phyloP scores from a whole-genome alignment of 1,140 invertebrate genomes.

The Pseudachorutes palmiensis region DNA sequence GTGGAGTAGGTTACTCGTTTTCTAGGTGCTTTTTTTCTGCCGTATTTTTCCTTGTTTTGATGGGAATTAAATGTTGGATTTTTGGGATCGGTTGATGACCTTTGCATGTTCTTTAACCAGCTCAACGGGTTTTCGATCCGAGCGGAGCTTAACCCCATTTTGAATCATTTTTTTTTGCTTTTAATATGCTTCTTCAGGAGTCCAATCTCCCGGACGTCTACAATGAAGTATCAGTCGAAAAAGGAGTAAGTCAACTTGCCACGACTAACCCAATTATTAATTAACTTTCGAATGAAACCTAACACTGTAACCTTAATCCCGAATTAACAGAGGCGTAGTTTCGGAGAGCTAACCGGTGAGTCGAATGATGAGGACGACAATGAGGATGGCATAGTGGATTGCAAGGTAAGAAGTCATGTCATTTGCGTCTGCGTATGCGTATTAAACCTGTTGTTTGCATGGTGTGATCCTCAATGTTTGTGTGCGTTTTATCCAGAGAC shows the following conservation, averaged over 20 bases:
- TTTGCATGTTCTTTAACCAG: background rate
- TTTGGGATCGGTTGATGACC: slow-evolving; percentile 1
- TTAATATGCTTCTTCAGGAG: background rate
- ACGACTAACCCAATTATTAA: slow-evolving; percentile 6
- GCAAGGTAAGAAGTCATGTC: too few species aligned
- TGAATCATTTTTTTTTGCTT: background rate
- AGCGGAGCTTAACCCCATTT: background rate
- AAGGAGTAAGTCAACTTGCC: background rate
- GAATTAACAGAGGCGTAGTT: slow-evolving; percentile 1
- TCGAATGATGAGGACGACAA: background rate
- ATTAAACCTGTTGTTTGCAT: background rate
- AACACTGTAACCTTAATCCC: background rate
- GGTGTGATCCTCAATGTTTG: too few species aligned
- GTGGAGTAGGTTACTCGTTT: background rate
- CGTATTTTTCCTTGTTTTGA: too few species aligned
- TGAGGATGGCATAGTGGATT: background rate
- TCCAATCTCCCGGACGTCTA: background rate
- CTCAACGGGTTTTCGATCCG: background rate
- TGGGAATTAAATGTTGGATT: too few species aligned
- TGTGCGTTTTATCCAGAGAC: background rate
- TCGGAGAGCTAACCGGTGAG: background rate
- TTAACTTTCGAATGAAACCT: background rate
- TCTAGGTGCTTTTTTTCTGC: background rate
- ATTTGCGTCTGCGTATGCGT: background rate
- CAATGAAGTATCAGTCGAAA: background rate